phyloP scores from a whole-genome alignment of 2,888 invertebrate species.

The Ischnura elegans region DNA sequence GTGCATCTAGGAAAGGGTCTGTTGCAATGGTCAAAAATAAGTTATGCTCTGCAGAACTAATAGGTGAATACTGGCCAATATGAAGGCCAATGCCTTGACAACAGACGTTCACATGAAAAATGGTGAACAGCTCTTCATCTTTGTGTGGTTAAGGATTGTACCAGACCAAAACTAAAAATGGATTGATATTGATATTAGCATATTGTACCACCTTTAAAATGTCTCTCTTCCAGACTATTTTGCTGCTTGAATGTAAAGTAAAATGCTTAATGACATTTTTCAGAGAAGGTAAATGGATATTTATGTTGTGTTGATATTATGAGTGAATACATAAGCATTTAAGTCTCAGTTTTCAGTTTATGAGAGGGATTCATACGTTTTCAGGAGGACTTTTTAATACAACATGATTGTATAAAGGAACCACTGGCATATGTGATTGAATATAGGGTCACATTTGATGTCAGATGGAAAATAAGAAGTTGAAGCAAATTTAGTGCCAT shows the following conservation, averaged over 20 bases:
- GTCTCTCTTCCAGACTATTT: not conserved
- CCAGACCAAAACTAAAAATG: not conserved
- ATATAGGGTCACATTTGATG: not conserved
- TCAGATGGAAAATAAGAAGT: not conserved
- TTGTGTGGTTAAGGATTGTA: not conserved
- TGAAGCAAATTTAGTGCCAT: not conserved
- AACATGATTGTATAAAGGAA: not conserved
- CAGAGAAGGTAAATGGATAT: not conserved
- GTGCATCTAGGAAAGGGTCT: not conserved
- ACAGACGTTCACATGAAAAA: not conserved
- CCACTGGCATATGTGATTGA: not conserved
- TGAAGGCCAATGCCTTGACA: not conserved
- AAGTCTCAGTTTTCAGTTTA: not conserved
- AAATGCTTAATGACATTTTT: not conserved
- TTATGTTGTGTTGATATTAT: not conserved
- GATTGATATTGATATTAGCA: not conserved
- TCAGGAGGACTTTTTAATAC: not conserved
- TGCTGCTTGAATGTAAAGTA: not conserved
- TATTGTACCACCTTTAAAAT: not conserved
- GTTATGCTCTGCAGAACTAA: not conserved
- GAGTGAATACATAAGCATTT: not conserved
- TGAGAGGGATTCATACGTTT: not conserved
- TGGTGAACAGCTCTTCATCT: too few relatives aligned
- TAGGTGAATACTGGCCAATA: not conserved
- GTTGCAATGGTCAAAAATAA: not conserved